Evolutionary conservation across 2,797 vertebrate genomes (phyloP), one percentile per base, ranked within the genome.

Genomic region (Pangasius krempfi): DNA sequence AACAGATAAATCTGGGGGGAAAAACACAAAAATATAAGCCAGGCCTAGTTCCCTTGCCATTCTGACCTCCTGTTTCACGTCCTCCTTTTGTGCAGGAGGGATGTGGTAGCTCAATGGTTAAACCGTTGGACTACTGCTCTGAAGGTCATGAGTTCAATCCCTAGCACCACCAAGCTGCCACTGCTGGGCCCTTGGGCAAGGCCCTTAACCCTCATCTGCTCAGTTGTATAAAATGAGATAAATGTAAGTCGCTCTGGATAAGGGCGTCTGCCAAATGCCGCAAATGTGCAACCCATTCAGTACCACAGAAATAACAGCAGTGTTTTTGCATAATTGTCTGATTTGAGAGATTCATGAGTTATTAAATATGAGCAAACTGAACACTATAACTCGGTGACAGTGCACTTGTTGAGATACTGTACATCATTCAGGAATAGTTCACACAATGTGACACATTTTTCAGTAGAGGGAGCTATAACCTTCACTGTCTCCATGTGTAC

Each of bases 401-500:
- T 5, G 30, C 8, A 56, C 18, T 80, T 56, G 30, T 18, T 81
- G 54, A 40, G 10, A n/a, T 30, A 47, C 40, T 44, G 37, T 12
- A 40, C 33, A 44, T 84, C 14, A 50, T 50, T 66, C 44, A 66
- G 58, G 10, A 84, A 12, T 37, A 58, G 56, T 60, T 5, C 33
- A 14, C 33, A 40, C 56, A 52, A 22, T 13, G 40, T 52, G 27
- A 52, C 81, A 64, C 22, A 7, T 84, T 50, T 50, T 68, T 52
- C 82, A 84, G 14, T 33, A 68, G 81, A 83, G 82, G 82, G 82
- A 30, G 62, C 82, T 84, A 33, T 68, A 84, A 33, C 82, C n/a
- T 70, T 8, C 9, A 33, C 62, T 33, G 16, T 52, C 20, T 66
- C 44, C 4, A 30, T 25, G 58, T 76, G 54, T 68, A 66, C 33